Evolutionary conservation across 2,113 vertebrate genomes (phyloP), one percentile per base, ranked within the genome.

Genomic region (Trogon surrucura): DNA sequence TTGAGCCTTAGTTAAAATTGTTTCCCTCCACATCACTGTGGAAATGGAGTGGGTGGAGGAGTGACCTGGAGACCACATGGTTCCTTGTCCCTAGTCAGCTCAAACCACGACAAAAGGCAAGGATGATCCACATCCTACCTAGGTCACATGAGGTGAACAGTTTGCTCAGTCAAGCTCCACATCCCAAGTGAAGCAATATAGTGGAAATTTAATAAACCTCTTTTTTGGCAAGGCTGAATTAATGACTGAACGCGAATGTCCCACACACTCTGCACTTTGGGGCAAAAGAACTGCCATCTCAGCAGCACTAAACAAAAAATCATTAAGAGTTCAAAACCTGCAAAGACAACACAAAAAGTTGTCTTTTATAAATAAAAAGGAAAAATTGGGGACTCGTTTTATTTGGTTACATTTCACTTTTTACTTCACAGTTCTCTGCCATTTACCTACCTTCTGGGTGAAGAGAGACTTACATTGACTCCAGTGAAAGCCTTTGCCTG

Each of bases 191-290:
- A 65, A 41, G 45, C 32, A 89, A 75, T 27, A 65, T 56, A 69
- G 7, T 50, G 10, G 50, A 94, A 85, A 89, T 41, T 51, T 60
- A 86, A 9, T 19, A 80, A 73, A 61, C 10, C 11, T 54, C 5
- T 36, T 85, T n/a, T 79, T 38, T 77, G 32, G 48, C 47, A 74
- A 23, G 18, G 44, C 25, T 41, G 67, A 69, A 16, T 66, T 85
- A 93, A 71, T 29, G 15, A 51, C 26, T 15, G 79, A 94, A 69
- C 9, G 50, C 22, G 17, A 34, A 23, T 53, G 44, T 66, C 15
- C 23, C 45, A 61, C 15, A 36, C 20, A 7, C 16, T 32, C 38
- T 0, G 0, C 9, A 20, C 32, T 88, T 75, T 9, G 14, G 23
- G 13, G 14, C 8, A 71, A 56, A 87, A 93, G 8, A 45, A 50